Evolutionary conservation across 2,888 invertebrate genomes (phyloP).

Genomic region (Hydrotaea diabolus): DNA sequence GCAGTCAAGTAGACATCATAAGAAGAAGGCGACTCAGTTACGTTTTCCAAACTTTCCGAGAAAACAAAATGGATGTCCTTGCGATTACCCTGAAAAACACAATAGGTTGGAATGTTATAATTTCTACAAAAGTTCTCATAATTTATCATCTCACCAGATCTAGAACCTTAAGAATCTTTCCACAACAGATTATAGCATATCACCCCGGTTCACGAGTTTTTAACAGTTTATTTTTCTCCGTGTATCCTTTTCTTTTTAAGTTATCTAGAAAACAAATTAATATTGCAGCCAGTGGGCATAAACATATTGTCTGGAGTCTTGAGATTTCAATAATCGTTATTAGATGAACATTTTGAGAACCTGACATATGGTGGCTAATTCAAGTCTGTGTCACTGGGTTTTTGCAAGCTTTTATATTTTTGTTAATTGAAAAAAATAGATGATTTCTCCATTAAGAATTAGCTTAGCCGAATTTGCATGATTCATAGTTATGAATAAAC

Average conservation of each 20-base stretch:
- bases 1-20: no score
- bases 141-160: no score
- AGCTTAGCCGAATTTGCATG: neutral
- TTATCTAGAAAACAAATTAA: constrained; percentile 50
- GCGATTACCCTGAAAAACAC: no score
- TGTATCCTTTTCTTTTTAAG: constrained; percentile 21
- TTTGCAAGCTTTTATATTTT: neutral
- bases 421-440: constrained; percentile 10
- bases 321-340: constrained; percentile 43
- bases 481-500: constrained; percentile 14
- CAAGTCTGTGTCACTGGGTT: constrained; percentile 28
- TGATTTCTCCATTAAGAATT: neutral
- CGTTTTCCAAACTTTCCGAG: no score
- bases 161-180: no score
- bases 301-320: constrained; percentile 46
- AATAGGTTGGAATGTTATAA: no score
- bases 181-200: no score
- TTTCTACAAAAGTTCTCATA: no score
- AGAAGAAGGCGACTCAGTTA: no score
- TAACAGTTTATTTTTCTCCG: constrained; percentile 26
- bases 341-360: constrained; percentile 44
- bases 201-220: no score
- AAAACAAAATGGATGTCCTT: no score
- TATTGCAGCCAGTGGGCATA: constrained; percentile 41
- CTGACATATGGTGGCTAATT: constrained; percentile 39